Conservation (phyloP, 2,797 vertebrate species). For the Acestrorhynchus altus region DNA sequence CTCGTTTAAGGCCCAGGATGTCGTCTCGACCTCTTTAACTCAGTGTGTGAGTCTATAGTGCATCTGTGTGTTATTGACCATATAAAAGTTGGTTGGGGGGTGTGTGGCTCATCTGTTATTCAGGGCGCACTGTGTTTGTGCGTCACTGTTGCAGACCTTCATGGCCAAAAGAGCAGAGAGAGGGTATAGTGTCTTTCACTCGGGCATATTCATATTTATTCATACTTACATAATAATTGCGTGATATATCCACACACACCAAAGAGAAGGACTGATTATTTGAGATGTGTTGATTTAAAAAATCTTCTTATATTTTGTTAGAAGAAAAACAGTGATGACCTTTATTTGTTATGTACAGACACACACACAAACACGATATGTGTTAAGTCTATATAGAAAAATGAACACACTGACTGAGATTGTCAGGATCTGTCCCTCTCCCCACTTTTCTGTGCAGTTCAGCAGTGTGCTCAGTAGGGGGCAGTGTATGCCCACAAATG, state of each 20-base stretch:
- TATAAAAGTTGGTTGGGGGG: conserved; percentile 11
- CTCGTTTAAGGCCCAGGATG: conserved; percentile 65
- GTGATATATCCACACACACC: too few relatives aligned
- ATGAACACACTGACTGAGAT: background rate
- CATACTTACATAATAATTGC: too few relatives aligned
- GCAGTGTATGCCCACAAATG: conserved; percentile 74
- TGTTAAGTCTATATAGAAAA: background rate
- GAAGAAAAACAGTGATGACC: too few relatives aligned
- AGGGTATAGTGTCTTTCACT: conserved; percentile 73
- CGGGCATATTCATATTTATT: too few relatives aligned
- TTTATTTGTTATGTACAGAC: too few relatives aligned
- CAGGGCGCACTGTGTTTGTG: conserved; percentile 58
- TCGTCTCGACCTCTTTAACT: conserved; percentile 61
- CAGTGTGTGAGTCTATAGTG: conserved; percentile 14
- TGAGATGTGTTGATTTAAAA: too few relatives aligned
- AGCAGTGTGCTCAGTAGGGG: conserved; percentile 75
- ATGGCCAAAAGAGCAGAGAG: conserved; percentile 75
- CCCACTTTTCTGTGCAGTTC: background rate
- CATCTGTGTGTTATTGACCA: background rate
- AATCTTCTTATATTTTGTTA: too few relatives aligned
- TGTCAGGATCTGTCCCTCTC: background rate
- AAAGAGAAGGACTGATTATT: too few relatives aligned
- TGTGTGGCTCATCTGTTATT: conserved; percentile 48
- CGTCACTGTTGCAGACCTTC: conserved; percentile 77
- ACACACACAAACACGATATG: background rate